These are phyloP conservation scores for Pluvialis apricaria DNA, from an alignment of 2,113 vertebrate genomes.

Conservation along the genomic window DNA sequence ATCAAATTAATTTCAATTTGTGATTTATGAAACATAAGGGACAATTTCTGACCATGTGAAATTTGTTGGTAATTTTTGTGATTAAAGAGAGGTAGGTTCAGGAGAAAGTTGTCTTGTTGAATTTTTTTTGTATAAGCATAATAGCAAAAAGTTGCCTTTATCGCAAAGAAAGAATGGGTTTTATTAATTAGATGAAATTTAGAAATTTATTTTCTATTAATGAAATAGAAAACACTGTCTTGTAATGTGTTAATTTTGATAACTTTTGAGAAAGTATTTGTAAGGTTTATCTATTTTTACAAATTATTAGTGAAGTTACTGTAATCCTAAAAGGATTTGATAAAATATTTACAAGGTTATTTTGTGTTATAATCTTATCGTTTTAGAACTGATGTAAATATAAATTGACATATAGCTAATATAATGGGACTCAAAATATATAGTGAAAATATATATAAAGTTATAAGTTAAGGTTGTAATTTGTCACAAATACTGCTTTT, in stretches of 20 bases:
- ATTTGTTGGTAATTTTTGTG: background rate
- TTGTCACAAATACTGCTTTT: background rate
- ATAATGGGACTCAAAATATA: background rate
- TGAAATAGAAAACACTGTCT: background rate
- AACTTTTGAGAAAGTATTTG: background rate
- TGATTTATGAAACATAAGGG: background rate
- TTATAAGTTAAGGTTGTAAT: background rate
- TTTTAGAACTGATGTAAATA: background rate
- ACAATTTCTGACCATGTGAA: background rate
- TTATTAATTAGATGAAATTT: background rate
- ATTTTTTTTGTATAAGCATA: background rate
- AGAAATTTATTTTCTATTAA: background rate
- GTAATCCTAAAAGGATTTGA: background rate
- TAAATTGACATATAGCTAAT: background rate
- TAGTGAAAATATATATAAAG: background rate
- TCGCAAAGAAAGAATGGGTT: background rate
- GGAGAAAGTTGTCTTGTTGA: background rate
- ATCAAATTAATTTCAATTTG: background rate
- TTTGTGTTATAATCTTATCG: background rate
- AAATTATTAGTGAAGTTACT: background rate
- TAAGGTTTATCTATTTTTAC: background rate
- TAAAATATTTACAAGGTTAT: background rate
- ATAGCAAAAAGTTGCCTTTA: background rate
- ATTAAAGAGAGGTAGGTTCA: background rate
- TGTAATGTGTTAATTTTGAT: background rate